A percentile compares a stretch with the other conserved stretches of the same genome.
phyloP scores from a whole-genome alignment of 2,797 vertebrate species.

The Cichlasoma orientale region DNA sequence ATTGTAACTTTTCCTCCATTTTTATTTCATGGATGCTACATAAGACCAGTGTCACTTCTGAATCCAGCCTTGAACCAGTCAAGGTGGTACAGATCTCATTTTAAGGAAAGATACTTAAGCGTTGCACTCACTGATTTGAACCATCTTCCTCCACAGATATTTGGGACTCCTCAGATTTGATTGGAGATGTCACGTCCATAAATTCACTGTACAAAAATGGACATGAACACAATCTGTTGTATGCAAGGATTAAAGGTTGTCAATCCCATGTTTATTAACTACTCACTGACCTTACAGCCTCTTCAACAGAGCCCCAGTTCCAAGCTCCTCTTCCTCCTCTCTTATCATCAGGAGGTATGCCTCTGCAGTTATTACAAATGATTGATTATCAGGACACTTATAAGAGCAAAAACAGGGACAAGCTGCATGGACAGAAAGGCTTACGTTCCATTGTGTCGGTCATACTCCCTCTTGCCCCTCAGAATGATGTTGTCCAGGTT shows the following conservation, averaged over 20 bases:
- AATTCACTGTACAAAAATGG: slow-evolving; percentile 73
- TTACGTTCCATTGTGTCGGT: slow-evolving; percentile 84
- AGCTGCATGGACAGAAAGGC: neutral
- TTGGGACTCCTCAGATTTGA: slow-evolving; percentile 72
- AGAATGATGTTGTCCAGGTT: slow-evolving; percentile 78
- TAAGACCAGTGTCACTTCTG: neutral
- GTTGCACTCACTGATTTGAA: slow-evolving; percentile 79
- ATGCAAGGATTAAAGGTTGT: neutral
- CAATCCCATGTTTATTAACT: neutral
- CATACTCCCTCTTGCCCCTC: slow-evolving; percentile 87
- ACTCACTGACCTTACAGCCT: slow-evolving; percentile 73
- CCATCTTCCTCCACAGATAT: slow-evolving; percentile 69
- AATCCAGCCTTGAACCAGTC: neutral
- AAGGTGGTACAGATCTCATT: neutral
- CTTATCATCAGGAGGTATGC: slow-evolving; percentile 82
- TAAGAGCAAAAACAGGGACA: too few species aligned
- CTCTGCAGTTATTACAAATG: slow-evolving; percentile 68
- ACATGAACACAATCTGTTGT: neutral
- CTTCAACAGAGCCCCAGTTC: slow-evolving; percentile 83
- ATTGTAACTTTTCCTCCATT: neutral
- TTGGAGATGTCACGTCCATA: slow-evolving; percentile 66
- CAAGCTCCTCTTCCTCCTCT: slow-evolving; percentile 80
- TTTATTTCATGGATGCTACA: neutral
- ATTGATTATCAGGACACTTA: neutral
- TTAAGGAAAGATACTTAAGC: neutral